Evolutionary conservation across 2,888 invertebrate genomes (phyloP).

Genomic region (Rhamnusium bicolor): DNA sequence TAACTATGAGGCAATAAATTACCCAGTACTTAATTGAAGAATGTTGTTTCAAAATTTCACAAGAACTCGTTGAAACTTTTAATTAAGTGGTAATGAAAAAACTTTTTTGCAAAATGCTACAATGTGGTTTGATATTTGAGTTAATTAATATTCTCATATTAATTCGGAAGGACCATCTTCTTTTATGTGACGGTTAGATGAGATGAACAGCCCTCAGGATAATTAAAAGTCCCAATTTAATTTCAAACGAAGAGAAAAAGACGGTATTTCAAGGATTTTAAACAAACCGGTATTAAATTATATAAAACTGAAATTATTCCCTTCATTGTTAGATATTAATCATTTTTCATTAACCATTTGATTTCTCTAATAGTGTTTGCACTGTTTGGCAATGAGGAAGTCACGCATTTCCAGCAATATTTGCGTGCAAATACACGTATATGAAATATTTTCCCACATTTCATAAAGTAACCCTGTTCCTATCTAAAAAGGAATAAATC

Average conservation of each 20-base stretch:
- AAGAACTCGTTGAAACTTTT: constrained; percentile 34
- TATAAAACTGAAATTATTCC: constrained; percentile 3
- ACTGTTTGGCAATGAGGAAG: not conserved
- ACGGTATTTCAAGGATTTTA: constrained; percentile 5
- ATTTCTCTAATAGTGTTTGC: not conserved
- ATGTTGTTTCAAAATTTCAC: constrained; percentile 30
- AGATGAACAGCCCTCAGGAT: constrained; percentile 5
- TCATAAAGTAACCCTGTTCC: too few species aligned
- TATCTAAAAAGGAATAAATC: too few species aligned
- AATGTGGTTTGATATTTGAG: constrained; percentile 32
- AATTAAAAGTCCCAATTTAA: constrained; percentile 21
- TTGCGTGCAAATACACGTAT: not conserved
- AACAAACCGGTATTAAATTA: constrained; percentile 19
- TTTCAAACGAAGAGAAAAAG: constrained; percentile 10
- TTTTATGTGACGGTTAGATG: constrained; percentile 26
- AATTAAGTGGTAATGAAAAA: constrained; percentile 35
- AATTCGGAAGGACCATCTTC: constrained; percentile 20
- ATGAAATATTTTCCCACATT: not conserved
- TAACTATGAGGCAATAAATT: constrained; percentile 29
- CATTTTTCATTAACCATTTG: not conserved
- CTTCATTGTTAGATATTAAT: constrained; percentile 6
- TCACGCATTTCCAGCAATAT: not conserved
- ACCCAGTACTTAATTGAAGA: constrained; percentile 27
- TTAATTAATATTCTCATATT: constrained; percentile 33
- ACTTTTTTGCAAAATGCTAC: constrained; percentile 31